Evolutionary conservation across 2,113 vertebrate species (phyloP).

Genomic region (Anthoscopus minutus): DNA sequence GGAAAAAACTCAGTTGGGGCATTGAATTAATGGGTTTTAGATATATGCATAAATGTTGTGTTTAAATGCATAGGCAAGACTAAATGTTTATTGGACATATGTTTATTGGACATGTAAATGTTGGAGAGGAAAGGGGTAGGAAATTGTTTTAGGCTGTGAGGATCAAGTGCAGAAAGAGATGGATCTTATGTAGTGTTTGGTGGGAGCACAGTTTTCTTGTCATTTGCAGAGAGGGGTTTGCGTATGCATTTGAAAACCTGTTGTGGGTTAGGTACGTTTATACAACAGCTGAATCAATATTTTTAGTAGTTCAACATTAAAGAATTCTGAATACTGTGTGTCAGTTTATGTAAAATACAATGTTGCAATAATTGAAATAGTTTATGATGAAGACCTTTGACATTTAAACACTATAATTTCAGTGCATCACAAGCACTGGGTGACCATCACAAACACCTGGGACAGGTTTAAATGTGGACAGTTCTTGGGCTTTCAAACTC

Average conservation of each 20-base stretch:
- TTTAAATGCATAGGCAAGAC: not conserved
- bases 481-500: not conserved
- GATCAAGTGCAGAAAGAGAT: not conserved
- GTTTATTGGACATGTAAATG: too few species aligned
- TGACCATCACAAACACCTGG: not conserved
- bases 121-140: not conserved
- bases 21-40: not conserved
- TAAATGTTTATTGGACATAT: not conserved
- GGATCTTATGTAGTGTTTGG: not conserved
- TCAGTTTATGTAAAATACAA: not conserved
- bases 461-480: not conserved
- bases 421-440: not conserved
- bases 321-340: not conserved
- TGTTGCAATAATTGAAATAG: not conserved
- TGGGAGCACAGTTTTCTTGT: not conserved
- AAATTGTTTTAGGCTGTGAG: not conserved
- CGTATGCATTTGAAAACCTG: not conserved
- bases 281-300: not conserved
- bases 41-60: not conserved
- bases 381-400: not conserved
- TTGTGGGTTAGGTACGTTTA: not conserved
- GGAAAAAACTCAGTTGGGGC: not conserved
- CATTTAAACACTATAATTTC: not conserved
- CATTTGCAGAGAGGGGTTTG: not conserved
- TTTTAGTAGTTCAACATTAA: not conserved